Conservation (phyloP, 2,888 invertebrate species). For the Cyclophora punctaria region DNA sequence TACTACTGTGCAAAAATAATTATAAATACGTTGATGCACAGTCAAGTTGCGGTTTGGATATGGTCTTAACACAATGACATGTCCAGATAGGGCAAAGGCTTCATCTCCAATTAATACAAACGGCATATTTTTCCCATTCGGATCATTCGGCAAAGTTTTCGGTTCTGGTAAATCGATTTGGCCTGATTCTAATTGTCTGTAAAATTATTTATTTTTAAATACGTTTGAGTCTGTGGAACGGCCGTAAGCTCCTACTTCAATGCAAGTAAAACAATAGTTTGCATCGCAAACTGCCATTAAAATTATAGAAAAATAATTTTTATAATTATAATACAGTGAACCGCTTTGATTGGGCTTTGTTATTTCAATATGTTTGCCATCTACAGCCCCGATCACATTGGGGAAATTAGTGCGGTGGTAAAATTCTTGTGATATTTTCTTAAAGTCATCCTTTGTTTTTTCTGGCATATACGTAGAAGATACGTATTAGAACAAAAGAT, state of each 20-base stretch:
- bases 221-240: conserved; percentile 10
- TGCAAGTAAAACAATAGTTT: conserved; percentile 13
- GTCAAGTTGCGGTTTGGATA: conserved; percentile 23
- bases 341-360: conserved; percentile 7
- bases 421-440: conserved; percentile 7
- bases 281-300: conserved; percentile 16
- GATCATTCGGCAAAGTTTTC: conserved; percentile 8
- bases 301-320: conserved; percentile 11
- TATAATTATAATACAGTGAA: conserved; percentile 12
- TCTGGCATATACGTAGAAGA: conserved; percentile 13
- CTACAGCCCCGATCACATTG: conserved; percentile 7
- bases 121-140: conserved; percentile 14
- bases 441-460: conserved; percentile 10
- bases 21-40: conserved; percentile 6
- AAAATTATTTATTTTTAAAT: conserved; percentile 10
- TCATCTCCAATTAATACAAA: conserved; percentile 23
- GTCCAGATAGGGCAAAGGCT: conserved; percentile 21
- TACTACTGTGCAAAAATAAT: background rate
- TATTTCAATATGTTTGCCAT: conserved; percentile 11
- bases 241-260: conserved; percentile 11
- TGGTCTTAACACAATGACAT: conserved; percentile 25
- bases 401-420: conserved; percentile 8
- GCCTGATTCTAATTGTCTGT: conserved; percentile 7
- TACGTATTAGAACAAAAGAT: conserved; percentile 1
- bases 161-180: conserved; percentile 9